A percentile compares a stretch with the other conserved stretches of the same genome.
Conservation (phyloP, 2,888 invertebrate species). For the Lasius fuliginosus region DNA sequence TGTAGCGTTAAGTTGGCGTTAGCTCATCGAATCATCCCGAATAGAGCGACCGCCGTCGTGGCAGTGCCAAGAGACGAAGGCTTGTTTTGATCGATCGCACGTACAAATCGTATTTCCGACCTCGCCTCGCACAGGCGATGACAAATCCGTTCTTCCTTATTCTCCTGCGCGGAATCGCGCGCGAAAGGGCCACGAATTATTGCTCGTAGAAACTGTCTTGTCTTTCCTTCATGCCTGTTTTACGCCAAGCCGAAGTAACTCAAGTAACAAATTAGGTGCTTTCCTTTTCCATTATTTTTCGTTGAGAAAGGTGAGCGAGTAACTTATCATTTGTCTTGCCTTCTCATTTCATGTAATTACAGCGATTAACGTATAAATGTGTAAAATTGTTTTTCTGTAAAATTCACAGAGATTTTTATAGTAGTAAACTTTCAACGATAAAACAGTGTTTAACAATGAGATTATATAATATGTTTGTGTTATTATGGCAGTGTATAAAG, state of each 20-base stretch:
- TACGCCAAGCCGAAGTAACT: constrained; percentile 8
- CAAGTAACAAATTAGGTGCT: constrained; percentile 44
- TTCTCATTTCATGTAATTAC: background rate
- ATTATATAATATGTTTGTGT: constrained; percentile 20
- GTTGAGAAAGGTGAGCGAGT: background rate
- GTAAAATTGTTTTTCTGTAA: background rate
- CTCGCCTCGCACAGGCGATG: constrained; percentile 54
- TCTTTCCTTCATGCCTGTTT: constrained; percentile 27
- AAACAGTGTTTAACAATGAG: background rate
- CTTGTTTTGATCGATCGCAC: constrained; percentile 79
- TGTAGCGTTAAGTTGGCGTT: constrained; percentile 84
- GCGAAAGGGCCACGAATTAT: constrained; percentile 8
- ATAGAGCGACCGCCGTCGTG: constrained; percentile 73
- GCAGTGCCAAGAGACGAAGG: constrained; percentile 61
- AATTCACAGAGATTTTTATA: background rate
- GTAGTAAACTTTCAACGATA: background rate
- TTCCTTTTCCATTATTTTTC: constrained; percentile 27
- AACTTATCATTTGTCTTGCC: constrained; percentile 1
- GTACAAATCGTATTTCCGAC: constrained; percentile 80
- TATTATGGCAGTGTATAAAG: background rate
- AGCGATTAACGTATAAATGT: background rate
- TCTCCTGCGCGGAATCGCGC: constrained; percentile 7
- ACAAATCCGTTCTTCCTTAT: constrained; percentile 59
- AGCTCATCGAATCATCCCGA: constrained; percentile 81
- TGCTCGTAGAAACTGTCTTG: constrained; percentile 16